Evolutionary conservation across 2,797 vertebrate species (phyloP), one percentile per base, ranked within the genome.

Genomic region (Melanotaenia trifasciata): DNA sequence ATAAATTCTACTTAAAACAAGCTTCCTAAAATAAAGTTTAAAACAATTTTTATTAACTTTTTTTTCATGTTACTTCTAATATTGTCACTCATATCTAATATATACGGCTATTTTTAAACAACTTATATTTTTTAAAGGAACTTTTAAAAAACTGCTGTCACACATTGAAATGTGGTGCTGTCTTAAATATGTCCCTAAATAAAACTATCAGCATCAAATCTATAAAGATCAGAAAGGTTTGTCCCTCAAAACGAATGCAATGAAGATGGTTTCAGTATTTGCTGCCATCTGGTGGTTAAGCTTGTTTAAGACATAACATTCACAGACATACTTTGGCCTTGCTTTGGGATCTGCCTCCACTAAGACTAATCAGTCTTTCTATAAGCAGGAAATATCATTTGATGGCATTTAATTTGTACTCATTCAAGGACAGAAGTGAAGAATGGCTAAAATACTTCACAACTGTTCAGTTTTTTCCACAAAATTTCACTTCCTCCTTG

Each of bases 261-360:
- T 50, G 0, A n/a, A 33, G 1, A 14, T 13, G 5, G 0, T 12
- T 43, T 71, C 33, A 12, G 50, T 13, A 3, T 87, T 24, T 88
- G 85, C 80, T 73, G 73, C 85, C 87, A 63, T 53, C 86, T 82
- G 58, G 70, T 87, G 91, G 79, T 28, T 3, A 13, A 81, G 1
- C 33, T 5, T 2, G 10, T 22, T 22, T 0, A 26, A 33, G 33
- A 58, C 38, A 36, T 16, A 18, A 38, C 1, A 24, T n/a, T 20
- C 33, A 24, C 22, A 32, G 10, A 14, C 5, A 45, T 3, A 18
- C 40, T 6, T 16, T 16, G 16, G 40, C 40, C 40, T 45, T 16
- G 1, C 16, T 45, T 18, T 45, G 16, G 40, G 5, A 45, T 16
- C 40, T 45, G 40, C 40, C 16, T 10, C 14, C 18, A 18, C 40